phyloP scores from a whole-genome alignment of 2,888 invertebrate genomes.

The Mythimna loreyi region DNA sequence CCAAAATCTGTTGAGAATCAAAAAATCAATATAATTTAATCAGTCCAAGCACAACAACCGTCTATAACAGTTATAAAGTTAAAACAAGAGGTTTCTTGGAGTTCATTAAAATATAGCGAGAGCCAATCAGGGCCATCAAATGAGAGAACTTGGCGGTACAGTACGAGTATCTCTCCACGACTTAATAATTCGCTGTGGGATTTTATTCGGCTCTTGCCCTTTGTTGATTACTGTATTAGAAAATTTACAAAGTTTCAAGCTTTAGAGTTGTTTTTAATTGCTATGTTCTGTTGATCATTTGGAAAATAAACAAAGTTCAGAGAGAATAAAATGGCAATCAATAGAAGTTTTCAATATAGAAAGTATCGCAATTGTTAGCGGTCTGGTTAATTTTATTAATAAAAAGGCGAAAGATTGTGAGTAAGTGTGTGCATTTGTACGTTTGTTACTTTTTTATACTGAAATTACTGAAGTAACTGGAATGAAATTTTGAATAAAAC shows the following conservation, averaged over 20 bases:
- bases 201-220: conserved; percentile 52
- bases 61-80: conserved; percentile 59
- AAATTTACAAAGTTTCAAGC: conserved; percentile 31
- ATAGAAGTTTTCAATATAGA: not conserved
- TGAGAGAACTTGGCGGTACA: conserved; percentile 52
- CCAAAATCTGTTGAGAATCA: not conserved
- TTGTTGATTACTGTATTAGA: conserved; percentile 52
- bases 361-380: not conserved
- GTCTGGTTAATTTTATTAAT: not conserved
- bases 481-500: too few relatives aligned
- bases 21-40: conserved; percentile 61
- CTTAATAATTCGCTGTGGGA: conserved; percentile 71
- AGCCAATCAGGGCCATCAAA: conserved; percentile 66
- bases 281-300: conserved; percentile 11
- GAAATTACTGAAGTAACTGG: too few relatives aligned
- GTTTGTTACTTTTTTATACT: too few relatives aligned
- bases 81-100: conserved; percentile 68
- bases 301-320: not conserved
- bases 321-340: not conserved
- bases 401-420: too few relatives aligned
- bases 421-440: too few relatives aligned
- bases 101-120: conserved; percentile 76
- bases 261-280: conserved; percentile 22
- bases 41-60: conserved; percentile 53
- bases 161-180: conserved; percentile 65